Percentiles rank a stretch among this genome's conserved stretches.
phyloP scores from a whole-genome alignment of 2,113 vertebrate genomes.

The Pteropus alecto region DNA sequence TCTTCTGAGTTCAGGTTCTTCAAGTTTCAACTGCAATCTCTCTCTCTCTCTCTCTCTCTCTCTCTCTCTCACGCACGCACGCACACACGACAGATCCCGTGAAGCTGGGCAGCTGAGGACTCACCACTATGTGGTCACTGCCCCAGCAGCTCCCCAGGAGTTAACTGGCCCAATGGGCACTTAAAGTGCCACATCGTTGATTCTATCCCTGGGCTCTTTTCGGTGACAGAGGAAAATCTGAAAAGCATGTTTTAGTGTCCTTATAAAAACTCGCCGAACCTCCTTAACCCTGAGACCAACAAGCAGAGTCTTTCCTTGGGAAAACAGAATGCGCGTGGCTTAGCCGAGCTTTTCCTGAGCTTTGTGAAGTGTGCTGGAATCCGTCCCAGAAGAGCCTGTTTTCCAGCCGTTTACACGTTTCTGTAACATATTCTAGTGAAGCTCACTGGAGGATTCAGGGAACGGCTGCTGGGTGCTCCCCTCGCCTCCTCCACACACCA shows the following conservation, averaged over 20 bases:
- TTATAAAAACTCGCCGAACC: constrained; percentile 51
- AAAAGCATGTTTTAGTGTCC: constrained; percentile 33
- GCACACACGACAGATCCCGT: background rate
- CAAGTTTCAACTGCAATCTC: background rate
- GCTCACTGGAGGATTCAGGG: constrained; percentile 41
- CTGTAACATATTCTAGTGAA: constrained; percentile 40
- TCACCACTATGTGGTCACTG: accelerated
- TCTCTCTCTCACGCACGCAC: background rate
- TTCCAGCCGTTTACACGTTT: background rate
- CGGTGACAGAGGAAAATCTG: background rate
- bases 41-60: no score
- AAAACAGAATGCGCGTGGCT: constrained; percentile 47
- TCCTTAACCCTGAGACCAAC: constrained; percentile 60
- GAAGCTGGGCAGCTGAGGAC: background rate
- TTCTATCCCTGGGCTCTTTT: background rate
- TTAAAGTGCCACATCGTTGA: background rate
- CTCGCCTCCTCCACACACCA: background rate
- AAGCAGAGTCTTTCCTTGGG: constrained; percentile 46
- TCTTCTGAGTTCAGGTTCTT: background rate
- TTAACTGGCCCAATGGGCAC: background rate
- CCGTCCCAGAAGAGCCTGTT: constrained; percentile 25
- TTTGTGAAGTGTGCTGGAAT: constrained; percentile 33
- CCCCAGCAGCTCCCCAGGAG: background rate
- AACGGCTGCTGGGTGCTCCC: background rate
- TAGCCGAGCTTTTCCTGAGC: constrained; percentile 57